These are phyloP conservation scores for Montipora foliosa DNA, from an alignment of 64 coral and sea anemone species.

Conservation along the genomic window DNA sequence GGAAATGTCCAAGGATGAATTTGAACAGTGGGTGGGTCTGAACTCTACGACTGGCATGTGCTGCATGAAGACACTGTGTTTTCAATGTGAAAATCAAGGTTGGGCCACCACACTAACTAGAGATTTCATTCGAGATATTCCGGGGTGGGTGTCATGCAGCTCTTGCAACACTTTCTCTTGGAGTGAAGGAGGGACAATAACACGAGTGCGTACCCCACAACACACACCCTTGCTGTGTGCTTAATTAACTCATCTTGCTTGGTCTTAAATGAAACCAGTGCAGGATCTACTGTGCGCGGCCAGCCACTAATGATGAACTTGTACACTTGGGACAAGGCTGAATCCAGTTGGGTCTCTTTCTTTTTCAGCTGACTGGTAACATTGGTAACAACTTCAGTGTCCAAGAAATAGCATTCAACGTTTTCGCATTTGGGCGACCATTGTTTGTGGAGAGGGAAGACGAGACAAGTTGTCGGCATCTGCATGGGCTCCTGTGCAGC, in stretches of 20 bases:
- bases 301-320: slow-evolving; percentile 47
- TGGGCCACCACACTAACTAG: neutral
- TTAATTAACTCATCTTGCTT: slow-evolving; percentile 36
- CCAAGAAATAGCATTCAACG: slow-evolving; percentile 19
- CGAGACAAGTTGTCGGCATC: neutral
- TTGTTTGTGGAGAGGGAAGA: slow-evolving; percentile 55
- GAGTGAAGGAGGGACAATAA: slow-evolving; percentile 60
- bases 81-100: too few species aligned
- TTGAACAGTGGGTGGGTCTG: too few species aligned
- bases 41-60: too few species aligned
- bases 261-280: slow-evolving; percentile 53
- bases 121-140: slow-evolving; percentile 64
- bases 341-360: too few species aligned
- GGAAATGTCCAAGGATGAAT: too few species aligned
- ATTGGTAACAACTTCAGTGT: too few species aligned
- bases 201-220: slow-evolving; percentile 19
- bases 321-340: slow-evolving; percentile 44
- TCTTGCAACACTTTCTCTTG: slow-evolving; percentile 58
- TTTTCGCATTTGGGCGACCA: slow-evolving; percentile 43
- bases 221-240: slow-evolving; percentile 36
- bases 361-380: too few species aligned
- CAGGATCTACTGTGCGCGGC: slow-evolving; percentile 54
- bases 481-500: neutral
- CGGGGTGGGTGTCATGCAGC: slow-evolving; percentile 48
- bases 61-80: too few species aligned